Evolutionary conservation across 2,797 vertebrate genomes (phyloP), one percentile per base, ranked within the genome.

Genomic region (Chrysocyon brachyurus): DNA sequence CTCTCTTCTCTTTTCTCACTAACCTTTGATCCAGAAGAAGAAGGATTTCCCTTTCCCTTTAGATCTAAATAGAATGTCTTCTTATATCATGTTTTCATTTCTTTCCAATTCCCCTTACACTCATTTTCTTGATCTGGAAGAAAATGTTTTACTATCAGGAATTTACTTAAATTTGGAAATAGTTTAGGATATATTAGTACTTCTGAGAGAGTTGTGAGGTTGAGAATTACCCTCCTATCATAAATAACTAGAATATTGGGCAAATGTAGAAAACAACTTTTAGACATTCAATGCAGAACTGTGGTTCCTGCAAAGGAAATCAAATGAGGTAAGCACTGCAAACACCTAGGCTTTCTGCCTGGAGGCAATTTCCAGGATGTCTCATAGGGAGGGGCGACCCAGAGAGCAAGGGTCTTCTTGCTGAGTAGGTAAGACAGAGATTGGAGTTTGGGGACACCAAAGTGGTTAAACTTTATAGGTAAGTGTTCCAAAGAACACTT

Each of bases 191-290:
- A 49, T 31, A 77, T 36, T 26, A 36, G 3, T 33, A 49, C 24
- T 84, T 90, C 22, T 77, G 52, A 90, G 7, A 85, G 49, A 59
- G 36, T 77, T 68, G 52, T 33, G 36, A 9, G 4, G 5, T 33
- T 3, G 26, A 73, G 86, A 61, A 75, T 64, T 73, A 84, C 31
- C 46, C 28, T 56, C 7, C 4, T 22, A 46, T 72, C 33, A 56
- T 90, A 84, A 90, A 59, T 49, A 78, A 33, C 31, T 28, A 68
- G 16, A 83, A 59, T 77, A 52, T 31, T 52, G 36, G 17, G 59
- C 14, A 90, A 81, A 90, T 49, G 46, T 31, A 85, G 70, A 78
- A 90, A 77, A 70, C n/a, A 56, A 78, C 57, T 94, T 85, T 56
- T 31, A 85, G 36, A 49, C 4, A 12, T 49, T 77, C 22, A 78